These are phyloP conservation scores for Talpa occidentalis DNA, from an alignment of 2,113 vertebrate genomes.

Conservation along the genomic window DNA sequence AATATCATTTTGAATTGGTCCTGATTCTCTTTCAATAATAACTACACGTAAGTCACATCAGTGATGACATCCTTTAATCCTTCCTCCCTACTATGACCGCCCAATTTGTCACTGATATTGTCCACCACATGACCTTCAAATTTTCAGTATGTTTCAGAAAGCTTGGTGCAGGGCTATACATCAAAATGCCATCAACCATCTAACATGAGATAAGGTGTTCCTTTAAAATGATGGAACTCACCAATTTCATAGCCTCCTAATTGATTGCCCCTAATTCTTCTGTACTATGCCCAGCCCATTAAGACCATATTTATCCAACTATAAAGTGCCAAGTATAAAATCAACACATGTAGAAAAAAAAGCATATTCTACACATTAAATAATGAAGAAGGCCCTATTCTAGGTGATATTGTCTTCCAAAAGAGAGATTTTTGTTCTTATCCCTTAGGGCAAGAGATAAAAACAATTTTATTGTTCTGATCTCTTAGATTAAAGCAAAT, in stretches of 20 bases:
- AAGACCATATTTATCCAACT: neutral
- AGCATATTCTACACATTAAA: neutral
- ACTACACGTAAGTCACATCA: neutral
- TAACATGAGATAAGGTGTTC: neutral
- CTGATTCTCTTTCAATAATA: neutral
- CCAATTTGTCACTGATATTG: neutral
- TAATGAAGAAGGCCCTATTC: neutral
- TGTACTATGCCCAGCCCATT: neutral
- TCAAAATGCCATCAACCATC: neutral
- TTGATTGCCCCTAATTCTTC: neutral
- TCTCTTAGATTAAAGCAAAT: too few relatives aligned
- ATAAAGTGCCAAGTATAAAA: neutral
- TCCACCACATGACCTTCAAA: neutral
- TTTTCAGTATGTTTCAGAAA: neutral
- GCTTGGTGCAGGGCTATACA: rapidly evolving
- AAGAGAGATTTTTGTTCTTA: neutral
- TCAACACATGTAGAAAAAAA: neutral
- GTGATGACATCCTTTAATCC: neutral
- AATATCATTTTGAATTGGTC: neutral
- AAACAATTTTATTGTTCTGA: too few relatives aligned
- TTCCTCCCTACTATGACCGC: neutral
- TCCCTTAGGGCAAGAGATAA: neutral
- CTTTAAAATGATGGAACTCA: neutral
- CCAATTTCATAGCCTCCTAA: neutral
- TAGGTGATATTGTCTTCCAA: neutral